Conservation (phyloP, 2,888 invertebrate genomes). For the Cenopis cana region DNA sequence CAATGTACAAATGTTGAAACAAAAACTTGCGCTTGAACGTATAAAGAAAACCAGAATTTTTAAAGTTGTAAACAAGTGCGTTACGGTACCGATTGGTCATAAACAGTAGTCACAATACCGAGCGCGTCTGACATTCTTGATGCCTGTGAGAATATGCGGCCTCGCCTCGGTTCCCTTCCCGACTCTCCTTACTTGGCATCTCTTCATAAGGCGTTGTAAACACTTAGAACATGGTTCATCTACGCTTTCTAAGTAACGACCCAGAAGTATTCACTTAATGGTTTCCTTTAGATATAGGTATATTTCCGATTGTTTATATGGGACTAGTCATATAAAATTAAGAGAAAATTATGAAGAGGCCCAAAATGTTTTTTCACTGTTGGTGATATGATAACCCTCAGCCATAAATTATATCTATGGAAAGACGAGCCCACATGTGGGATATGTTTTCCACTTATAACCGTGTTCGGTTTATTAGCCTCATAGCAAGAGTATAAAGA, state of each 20-base stretch:
- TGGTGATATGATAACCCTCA: too few species aligned
- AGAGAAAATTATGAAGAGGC: too few species aligned
- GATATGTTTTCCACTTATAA: too few species aligned
- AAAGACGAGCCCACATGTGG: too few species aligned
- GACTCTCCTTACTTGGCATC: conserved; percentile 64
- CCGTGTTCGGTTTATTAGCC: too few species aligned
- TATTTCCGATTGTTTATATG: not conserved
- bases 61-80: not conserved
- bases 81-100: conserved; percentile 12
- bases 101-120: conserved; percentile 15
- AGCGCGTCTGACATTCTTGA: conserved; percentile 52
- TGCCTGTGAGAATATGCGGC: conserved; percentile 68
- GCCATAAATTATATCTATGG: too few species aligned
- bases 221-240: conserved; percentile 56
- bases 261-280: not conserved
- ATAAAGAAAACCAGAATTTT: not conserved
- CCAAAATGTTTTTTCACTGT: too few species aligned
- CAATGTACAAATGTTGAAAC: not conserved
- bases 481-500: too few species aligned
- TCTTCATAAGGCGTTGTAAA: conserved; percentile 63
- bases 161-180: conserved; percentile 56
- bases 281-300: not conserved
- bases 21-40: not conserved
- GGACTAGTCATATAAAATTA: too few species aligned
- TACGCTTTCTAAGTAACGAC: conserved; percentile 59